Evolutionary conservation across 2,888 invertebrate genomes (phyloP), one percentile per base, ranked within the genome.

Genomic region (Drosophila yooni): DNA sequence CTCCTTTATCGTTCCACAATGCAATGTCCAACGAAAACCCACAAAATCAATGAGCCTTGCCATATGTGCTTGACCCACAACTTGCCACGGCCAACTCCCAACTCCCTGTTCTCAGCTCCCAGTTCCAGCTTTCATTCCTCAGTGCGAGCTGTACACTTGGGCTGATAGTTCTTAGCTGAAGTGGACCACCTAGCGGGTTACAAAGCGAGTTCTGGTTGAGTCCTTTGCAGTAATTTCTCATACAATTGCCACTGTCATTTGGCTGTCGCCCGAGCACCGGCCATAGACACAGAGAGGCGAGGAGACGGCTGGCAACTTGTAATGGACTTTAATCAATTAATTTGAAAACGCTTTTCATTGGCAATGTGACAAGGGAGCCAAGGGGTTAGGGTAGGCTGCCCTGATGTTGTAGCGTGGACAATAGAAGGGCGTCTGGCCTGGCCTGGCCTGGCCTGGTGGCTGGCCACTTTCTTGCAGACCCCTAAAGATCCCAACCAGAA

Each of bases 301-400:
- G 29, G 66, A 15, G 67, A 29, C 57, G 66, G 87, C 48, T 48
- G 74, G 69, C 86, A 82, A 81, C 89, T 89, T 88, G 88, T 88
- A 88, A 88, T 88, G 88, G 89, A 89, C 88, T 88, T 88, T 89
- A 89, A 88, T 88, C 88, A 88, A 88, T 88, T 88, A 88, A 88
- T 88, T 89, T 88, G 89, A 85, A 85, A 86, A 85, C 85, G 85
- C 86, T 85, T 85, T 88, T 83, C 85, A 85, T 88, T 83, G 86
- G 76, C 82, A 70, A 75, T 74, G 61, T 43, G 38, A 61, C 34
- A 29, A 29, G 59, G 51, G 46, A 43, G 25, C 51, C n/a, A 59
- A 60, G 46, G 36, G 48, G 1, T 5, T 7, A 8, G 51, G 40
- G 21, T 48, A 13, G 48, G 34, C 10, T 25, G 43, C 46, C 15